These are phyloP conservation scores for Ectobius pallidus DNA, from an alignment of 2,888 invertebrate genomes.

Conservation along the genomic window DNA sequence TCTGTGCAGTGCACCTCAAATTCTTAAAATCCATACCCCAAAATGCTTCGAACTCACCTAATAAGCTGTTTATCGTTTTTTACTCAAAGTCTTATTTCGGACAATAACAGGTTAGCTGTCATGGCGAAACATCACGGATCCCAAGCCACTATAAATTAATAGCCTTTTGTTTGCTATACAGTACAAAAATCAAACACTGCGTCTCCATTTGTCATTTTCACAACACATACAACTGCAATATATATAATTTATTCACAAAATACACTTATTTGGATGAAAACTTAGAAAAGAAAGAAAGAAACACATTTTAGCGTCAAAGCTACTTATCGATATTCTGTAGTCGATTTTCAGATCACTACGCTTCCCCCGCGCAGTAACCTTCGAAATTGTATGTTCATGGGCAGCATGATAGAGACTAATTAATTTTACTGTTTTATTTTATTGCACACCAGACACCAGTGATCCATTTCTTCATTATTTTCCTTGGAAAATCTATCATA, in stretches of 20 bases:
- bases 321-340: constrained; percentile 32
- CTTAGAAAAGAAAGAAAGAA: constrained; percentile 11
- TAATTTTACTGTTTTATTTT: no score
- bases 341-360: constrained; percentile 27
- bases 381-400: not conserved
- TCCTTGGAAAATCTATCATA: no score
- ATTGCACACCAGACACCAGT: no score
- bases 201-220: not conserved
- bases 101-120: constrained; percentile 41
- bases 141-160: constrained; percentile 12
- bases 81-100: constrained; percentile 21
- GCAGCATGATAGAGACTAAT: no score
- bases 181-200: not conserved
- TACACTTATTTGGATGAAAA: constrained; percentile 9
- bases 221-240: not conserved
- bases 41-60: not conserved
- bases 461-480: no score
- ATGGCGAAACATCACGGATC: constrained; percentile 40
- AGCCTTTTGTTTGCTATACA: constrained; percentile 1
- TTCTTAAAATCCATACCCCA: no score
- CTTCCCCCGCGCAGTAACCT: constrained; percentile 22
- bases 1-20: no score
- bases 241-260: constrained; percentile 2
- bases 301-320: constrained; percentile 31
- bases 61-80: constrained; percentile 8